Evolutionary conservation across 2,888 invertebrate genomes (phyloP), one percentile per base, ranked within the genome.

Genomic region (Pristionchus arcanus): DNA sequence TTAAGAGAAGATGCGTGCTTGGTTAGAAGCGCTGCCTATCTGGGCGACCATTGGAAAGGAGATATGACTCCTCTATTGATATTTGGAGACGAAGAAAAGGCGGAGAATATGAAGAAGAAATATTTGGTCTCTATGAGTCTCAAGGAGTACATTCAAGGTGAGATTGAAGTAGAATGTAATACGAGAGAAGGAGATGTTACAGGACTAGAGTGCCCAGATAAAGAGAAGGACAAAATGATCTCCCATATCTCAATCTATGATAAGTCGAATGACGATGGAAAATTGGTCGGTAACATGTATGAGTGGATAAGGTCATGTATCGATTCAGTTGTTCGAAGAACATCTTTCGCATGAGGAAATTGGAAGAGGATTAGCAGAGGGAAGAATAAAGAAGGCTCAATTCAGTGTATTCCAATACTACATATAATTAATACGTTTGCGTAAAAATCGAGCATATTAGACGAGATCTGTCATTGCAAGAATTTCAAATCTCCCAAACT

Each of bases 321-420:
- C 37, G 31, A 59, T 89, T 15, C 74, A 90, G 19, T 90, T 92
- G 28, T 98, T 97, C 95, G 98, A 98, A 0, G 97, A 97, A 34
- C 98, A 99, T 95, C 96, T 98, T 90, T 97, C 97, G 0, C 97
- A 97, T 0, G 96, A 96, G 0, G 97, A 97, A 95, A 96, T 98
- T 31, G 97, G 98, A 91, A 96, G 96, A 0, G 98, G 98, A 0
- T 97, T 98, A 77, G 97, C 97, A 94, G 96, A 96, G 91, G 97
- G 97, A 0, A 97, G 96, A 92, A 96, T 98, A 31, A 97, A 98
- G 91, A 96, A 96, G 0, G 98, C 98, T 0, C 97, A 98, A 84
- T 97, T 97, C 94, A 96, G 96, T 91, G 97, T 97, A 0, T 96
- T 96, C 92, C 19, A 3, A 25, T 28, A 15, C 68, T 28, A 25